These are phyloP conservation scores for Parazoanthus swiftii DNA, from an alignment of 92 coral and sea anemone species.

Conservation along the genomic window DNA sequence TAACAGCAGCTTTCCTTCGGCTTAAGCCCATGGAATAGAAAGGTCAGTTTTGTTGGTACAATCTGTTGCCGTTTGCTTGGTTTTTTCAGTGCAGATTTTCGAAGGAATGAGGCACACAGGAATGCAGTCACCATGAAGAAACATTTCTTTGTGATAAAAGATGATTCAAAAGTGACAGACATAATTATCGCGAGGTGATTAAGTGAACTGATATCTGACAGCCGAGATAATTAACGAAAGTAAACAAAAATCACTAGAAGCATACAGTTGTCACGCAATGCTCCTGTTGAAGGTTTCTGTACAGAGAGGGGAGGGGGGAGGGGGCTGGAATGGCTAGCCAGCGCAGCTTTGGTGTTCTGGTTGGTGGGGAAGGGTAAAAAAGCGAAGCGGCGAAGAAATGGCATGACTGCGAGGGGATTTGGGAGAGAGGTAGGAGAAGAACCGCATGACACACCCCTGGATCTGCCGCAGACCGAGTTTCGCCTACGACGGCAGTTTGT, in stretches of 20 bases:
- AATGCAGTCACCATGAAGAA: slow-evolving; percentile 19
- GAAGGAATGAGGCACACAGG: neutral
- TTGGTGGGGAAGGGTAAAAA: too few relatives aligned
- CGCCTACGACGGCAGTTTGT: too few relatives aligned
- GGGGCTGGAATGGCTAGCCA: too few relatives aligned
- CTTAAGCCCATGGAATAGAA: slow-evolving; percentile 1
- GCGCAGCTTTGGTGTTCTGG: too few relatives aligned
- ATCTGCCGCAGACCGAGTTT: too few relatives aligned
- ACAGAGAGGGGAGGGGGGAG: too few relatives aligned
- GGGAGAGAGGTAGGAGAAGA: too few relatives aligned
- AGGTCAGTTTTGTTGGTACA: neutral
- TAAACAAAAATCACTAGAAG: neutral
- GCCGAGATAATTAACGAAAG: neutral
- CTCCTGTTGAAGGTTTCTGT: too few relatives aligned
- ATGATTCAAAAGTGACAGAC: slow-evolving; percentile 28
- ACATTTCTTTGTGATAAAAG: slow-evolving; percentile 26
- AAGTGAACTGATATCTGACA: slow-evolving; percentile 23
- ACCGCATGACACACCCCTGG: too few relatives aligned
- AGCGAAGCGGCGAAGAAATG: too few relatives aligned
- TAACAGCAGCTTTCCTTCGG: neutral
- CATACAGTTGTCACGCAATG: neutral
- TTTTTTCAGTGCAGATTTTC: slow-evolving; percentile 34
- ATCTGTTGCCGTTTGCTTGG: neutral
- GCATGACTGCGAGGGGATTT: too few relatives aligned
- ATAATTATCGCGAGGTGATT: slow-evolving; percentile 17